Evolutionary conservation across 2,797 vertebrate species (phyloP), one percentile per base, ranked within the genome.

Genomic region (Spatula clypeata): DNA sequence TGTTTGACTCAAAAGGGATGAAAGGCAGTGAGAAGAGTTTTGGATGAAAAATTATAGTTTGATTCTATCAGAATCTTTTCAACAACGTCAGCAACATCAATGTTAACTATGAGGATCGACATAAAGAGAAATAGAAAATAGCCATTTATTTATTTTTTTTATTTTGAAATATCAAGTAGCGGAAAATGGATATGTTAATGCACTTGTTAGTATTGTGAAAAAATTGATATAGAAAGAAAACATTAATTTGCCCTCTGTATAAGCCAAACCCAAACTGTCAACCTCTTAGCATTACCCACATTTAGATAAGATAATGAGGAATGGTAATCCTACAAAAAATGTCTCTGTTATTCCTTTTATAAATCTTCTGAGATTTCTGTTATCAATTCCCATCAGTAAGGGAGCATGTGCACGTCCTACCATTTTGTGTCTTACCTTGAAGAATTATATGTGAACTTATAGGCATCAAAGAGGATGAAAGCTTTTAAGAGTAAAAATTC

Each of bases 381-480:
- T 75, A 42, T 61, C 38, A 38, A 0, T 24, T 79, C 26, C 38
- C 11, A 15, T 26, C 15, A 85, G 5, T 76, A 60, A 54, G 29
- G 15, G 58, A 67, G 42, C 18, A 24, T 49, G n/a, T 0, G 0
- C 3, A 5, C 36, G 47, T 49, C 53, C 32, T 82, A 21, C n/a
- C 10, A 12, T 53, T 83, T 27, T 64, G 3, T 75, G 13, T 83
- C 53, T 86, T 88, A 80, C n/a, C 5, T 3, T 79, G 36, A 61
- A 49, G 24, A 62, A 61, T 87, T 49, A 23, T 44, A 26, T 69
- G 15, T 64, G 69, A 85, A 71, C 24, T 38, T 77, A 31, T 9
- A 65, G 44, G 23, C 24, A 65, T 74, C 65, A 80, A 77, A 18
- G 13, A 86, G 6, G 76, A 49, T 9, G 4, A 13, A 75, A 62